Percentiles rank a stretch among this genome's conserved stretches.
Evolutionary conservation across 1,140 invertebrate species (phyloP).

Genomic region (Meteorus sp.): DNA sequence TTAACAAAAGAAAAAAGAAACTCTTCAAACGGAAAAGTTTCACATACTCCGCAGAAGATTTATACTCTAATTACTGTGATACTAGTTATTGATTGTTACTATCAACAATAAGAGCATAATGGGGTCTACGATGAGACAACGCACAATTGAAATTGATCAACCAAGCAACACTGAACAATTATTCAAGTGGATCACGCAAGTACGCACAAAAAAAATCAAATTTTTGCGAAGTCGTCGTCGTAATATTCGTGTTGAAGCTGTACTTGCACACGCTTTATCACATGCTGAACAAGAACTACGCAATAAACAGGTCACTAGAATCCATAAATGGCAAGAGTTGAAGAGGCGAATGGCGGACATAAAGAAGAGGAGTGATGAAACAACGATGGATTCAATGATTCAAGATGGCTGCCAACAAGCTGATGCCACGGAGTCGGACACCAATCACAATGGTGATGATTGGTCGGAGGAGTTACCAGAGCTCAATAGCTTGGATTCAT

Average conservation of each 20-base stretch:
- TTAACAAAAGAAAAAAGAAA: too few species aligned
- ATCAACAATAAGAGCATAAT: slow-evolving; percentile 20
- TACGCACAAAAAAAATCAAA: slow-evolving; percentile 54
- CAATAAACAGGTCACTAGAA: slow-evolving; percentile 49
- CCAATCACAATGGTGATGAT: not conserved
- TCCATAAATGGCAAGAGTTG: slow-evolving; percentile 50
- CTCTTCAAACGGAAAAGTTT: too few species aligned
- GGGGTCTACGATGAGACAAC: slow-evolving; percentile 24
- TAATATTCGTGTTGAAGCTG: slow-evolving; percentile 55
- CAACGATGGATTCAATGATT: not conserved
- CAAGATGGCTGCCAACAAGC: slow-evolving; percentile 10
- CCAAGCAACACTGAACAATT: slow-evolving; percentile 46
- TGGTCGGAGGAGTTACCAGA: slow-evolving; percentile 41
- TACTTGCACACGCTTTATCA: slow-evolving; percentile 48
- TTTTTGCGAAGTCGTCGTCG: slow-evolving; percentile 47
- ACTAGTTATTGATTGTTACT: too few species aligned
- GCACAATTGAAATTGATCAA: slow-evolving; percentile 33
- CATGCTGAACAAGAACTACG: slow-evolving; percentile 53
- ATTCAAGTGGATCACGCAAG: slow-evolving; percentile 53
- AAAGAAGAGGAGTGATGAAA: not conserved
- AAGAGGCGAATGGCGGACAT: slow-evolving; percentile 38
- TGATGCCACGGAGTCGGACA: too few species aligned
- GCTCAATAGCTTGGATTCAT: slow-evolving; percentile 43
- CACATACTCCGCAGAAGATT: too few species aligned
- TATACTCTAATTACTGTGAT: too few species aligned